Evolutionary conservation across 2,888 invertebrate species (phyloP), one percentile per base, ranked within the genome.

Genomic region (Dicranocentrus wangi): DNA sequence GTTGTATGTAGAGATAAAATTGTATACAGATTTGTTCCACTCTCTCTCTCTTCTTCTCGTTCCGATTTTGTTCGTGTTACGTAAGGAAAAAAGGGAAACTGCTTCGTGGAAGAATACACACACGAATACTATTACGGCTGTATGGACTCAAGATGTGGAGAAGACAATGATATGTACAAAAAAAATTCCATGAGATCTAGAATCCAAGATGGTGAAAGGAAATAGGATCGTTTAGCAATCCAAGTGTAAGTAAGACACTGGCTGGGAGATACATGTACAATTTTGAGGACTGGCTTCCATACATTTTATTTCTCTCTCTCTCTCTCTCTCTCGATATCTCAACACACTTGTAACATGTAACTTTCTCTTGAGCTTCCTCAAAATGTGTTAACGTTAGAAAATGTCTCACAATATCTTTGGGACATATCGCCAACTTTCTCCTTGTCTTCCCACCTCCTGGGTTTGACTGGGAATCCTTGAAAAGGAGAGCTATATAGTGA

Each of bases 11-110:
- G 27, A 58, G 47, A 78, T 69, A 78, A 70, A 70, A 70, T 63
- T 78, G 63, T 69, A 78, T 65, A 78, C 69, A 78, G 78, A 78
- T 78, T 78, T 78, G 78, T 78, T 78, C 70, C 78, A 70, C 70
- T 63, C 63, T 63, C 63, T 78, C n/a, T 70, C 27, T 39, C 21
- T 47, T 65, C n/a, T 73, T 28, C n/a, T 65, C 21, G 53, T 65
- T 27, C 53, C 43, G 42, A 25, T 65, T 68, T 68, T 80, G 3
- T 69, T 60, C 28, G 25, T 78, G 32, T 58, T 79, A 47, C 61
- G n/a, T n/a, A n/a, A n/a, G n/a, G n/a, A n/a, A n/a, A n/a, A n/a
- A n/a, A n/a, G n/a, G n/a, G n/a, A n/a, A n/a, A n/a, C n/a, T n/a
- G n/a, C n/a, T n/a, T n/a, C n/a, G n/a, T n/a, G n/a, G n/a, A n/a